phyloP scores from a whole-genome alignment of 2,113 vertebrate species.

The Myrmophylax atrothorax region DNA sequence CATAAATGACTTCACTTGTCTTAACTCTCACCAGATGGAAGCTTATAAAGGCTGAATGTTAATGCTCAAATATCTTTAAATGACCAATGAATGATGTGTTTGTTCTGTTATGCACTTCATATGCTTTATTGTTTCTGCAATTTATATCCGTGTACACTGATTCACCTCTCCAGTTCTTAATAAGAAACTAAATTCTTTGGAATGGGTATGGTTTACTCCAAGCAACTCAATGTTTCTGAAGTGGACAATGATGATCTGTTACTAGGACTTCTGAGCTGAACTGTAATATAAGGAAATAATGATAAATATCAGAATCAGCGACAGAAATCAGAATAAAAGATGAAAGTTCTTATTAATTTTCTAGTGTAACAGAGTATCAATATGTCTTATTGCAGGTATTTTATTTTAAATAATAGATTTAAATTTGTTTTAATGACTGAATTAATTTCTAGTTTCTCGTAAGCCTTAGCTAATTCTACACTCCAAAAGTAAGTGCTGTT shows the following conservation, averaged over 20 bases:
- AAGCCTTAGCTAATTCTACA: background rate
- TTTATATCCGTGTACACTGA: background rate
- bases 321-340: background rate
- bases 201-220: background rate
- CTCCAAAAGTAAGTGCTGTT: background rate
- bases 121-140: background rate
- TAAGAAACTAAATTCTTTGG: background rate
- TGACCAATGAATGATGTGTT: accelerated
- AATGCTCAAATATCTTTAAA: background rate
- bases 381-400: background rate
- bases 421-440: background rate
- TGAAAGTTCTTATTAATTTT: background rate
- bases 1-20: background rate
- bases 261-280: background rate
- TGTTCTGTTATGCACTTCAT: accelerated
- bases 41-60: background rate
- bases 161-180: background rate
- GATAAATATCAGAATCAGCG: background rate
- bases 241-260: background rate
- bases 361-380: background rate
- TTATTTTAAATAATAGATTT: background rate
- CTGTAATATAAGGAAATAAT: background rate
- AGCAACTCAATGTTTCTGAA: background rate
- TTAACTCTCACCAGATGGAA: background rate
- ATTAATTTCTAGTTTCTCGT: background rate